Base-by-base conservation (phyloP, 2,113 vertebrate genomes). In the Dasyurus viverrinus region DNA sequence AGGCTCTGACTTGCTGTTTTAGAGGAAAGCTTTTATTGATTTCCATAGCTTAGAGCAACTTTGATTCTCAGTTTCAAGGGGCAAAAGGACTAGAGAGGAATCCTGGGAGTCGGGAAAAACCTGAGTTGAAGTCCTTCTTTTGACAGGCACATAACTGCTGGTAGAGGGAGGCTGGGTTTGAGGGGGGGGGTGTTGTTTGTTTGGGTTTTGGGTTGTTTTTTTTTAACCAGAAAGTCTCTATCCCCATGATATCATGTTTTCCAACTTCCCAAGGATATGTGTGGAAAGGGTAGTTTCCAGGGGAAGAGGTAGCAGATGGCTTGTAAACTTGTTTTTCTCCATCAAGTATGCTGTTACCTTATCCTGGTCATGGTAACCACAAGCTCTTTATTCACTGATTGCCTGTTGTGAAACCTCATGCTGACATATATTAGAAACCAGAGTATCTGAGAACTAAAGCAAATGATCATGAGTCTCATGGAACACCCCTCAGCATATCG, bases 1-100 rank as follows among this genome's bases (percentile, higher is more conserved):
- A 98, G 98, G 96, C 50, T 97, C 97, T 97, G 95, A 96, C 68
- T 95, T 94, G 89, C 92, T 89, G 92, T 91, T 96, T 92, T 96
- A 97, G 96, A 95, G 97, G 97, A 91, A 89, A 42, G 96, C 93
- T 90, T n/a, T 89, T 91, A 96, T 91, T 94, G 53, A 0, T 95
- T 95, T 95, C 92, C 92, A 90, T 97, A 92, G 97, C 97, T 97
- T 97, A 2, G 94, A 97, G 96, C 96, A 84, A 92, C 97, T 95
- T 93, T 95, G 95, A 90, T 48, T 25, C 93, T 53, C 53, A 92
- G 90, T 46, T 54, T 93, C 27, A 27, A 54, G 90, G 96, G 96
- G 91, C n/a, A 93, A 91, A 76, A 5, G 16, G 5, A n/a, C 53
- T 12, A 12, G 90, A 94, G 94, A 53, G 84, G 55, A 3, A 42